Evolutionary conservation across 2,113 vertebrate species (phyloP).

Genomic region (Malaclemys terrapin): DNA sequence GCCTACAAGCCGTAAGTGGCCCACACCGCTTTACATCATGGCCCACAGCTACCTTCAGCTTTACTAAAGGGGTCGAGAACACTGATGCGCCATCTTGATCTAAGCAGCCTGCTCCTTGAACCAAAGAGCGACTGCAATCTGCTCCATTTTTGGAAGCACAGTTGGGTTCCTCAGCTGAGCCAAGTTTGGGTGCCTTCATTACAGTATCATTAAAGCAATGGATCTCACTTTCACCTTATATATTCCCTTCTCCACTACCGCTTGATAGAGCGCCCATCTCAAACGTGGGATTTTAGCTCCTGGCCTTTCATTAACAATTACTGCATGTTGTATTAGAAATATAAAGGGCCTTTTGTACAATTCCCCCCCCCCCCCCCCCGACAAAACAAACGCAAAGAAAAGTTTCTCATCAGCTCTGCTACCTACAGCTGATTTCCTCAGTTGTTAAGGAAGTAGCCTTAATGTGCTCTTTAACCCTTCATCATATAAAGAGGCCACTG

Average conservation of each 20-base stretch:
- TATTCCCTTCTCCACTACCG: not conserved
- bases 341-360: not conserved
- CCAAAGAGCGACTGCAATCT: not conserved
- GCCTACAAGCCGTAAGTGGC: not conserved
- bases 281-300: not conserved
- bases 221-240: not conserved
- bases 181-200: not conserved
- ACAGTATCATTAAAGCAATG: not conserved
- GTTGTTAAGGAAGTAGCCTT: not conserved
- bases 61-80: too few relatives aligned
- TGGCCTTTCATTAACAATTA: not conserved
- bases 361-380: not conserved
- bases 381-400: not conserved
- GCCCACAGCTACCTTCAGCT: not conserved
- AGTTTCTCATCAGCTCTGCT: not conserved
- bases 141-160: not conserved
- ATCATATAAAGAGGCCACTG: not conserved
- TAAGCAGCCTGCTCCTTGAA: not conserved
- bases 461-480: not conserved
- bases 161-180: not conserved
- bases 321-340: not conserved
- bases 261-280: not conserved
- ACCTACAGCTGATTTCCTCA: not conserved
- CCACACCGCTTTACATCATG: too few relatives aligned
- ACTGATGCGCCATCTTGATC: too few relatives aligned